phyloP scores from a whole-genome alignment of 2,797 vertebrate genomes.

The Chelmon rostratus region DNA sequence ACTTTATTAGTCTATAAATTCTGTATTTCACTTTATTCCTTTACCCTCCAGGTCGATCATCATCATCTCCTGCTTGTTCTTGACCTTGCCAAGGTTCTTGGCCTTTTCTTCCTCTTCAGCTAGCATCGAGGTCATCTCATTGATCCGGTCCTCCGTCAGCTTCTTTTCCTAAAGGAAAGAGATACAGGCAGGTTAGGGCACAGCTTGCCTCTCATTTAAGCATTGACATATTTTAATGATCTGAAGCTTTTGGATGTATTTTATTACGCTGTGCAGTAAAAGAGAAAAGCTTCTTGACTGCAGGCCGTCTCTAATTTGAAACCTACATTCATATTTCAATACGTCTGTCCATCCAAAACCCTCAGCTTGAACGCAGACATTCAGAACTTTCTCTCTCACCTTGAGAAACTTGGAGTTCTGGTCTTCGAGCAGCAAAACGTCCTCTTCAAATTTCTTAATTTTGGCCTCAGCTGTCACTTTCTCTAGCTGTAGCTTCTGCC shows the following conservation, averaged over 20 bases:
- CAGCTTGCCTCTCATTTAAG: not conserved
- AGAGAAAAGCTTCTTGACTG: not conserved
- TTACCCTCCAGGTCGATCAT: constrained; percentile 97
- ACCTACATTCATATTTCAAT: not conserved
- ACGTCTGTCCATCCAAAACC: not conserved
- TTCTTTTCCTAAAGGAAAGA: constrained; percentile 91
- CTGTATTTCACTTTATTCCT: not conserved
- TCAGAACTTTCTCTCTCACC: constrained; percentile 78
- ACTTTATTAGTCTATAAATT: not conserved
- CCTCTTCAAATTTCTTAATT: constrained; percentile 98
- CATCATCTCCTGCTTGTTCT: constrained; percentile 99
- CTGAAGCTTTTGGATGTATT: not conserved
- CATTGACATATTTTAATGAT: not conserved
- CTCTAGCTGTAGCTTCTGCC: constrained; percentile 98
- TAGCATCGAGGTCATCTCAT: constrained; percentile 91
- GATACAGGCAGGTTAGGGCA: not conserved
- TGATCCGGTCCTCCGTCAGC: constrained; percentile 93
- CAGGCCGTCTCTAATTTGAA: no score
- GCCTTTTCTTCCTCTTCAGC: constrained; percentile 98
- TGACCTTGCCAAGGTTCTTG: constrained; percentile 95
- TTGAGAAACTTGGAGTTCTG: constrained; percentile 97
- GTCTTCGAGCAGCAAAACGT: constrained; percentile 95
- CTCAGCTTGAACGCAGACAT: not conserved
- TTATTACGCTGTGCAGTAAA: not conserved
- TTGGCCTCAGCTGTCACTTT: constrained; percentile 98